Percentiles rank a stretch among this genome's conserved stretches.
These are phyloP conservation scores for Ramphastos sulfuratus DNA, from an alignment of 2,113 vertebrate species.

Conservation along the genomic window DNA sequence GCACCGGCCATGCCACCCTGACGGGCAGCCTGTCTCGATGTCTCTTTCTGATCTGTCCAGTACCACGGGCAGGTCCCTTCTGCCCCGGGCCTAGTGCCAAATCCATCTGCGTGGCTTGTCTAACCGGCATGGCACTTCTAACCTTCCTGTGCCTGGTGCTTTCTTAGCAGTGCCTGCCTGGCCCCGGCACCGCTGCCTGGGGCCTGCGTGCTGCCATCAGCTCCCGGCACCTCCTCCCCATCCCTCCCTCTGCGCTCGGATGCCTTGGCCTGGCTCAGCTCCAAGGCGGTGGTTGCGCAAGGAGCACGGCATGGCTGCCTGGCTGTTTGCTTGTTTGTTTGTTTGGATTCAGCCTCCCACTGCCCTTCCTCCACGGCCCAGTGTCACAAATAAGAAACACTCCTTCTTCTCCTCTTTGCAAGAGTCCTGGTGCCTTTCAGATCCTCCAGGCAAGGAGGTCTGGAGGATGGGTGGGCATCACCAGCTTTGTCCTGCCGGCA, in stretches of 20 bases:
- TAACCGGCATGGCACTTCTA: conserved; percentile 40
- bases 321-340: not conserved
- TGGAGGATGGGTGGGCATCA: not conserved
- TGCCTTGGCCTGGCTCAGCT: not conserved
- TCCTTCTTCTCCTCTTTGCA: not conserved
- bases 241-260: not conserved
- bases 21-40: not conserved
- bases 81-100: not conserved
- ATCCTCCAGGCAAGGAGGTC: not conserved
- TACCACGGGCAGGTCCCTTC: not conserved
- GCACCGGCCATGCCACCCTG: not conserved
- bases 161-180: not conserved
- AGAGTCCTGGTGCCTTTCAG: conserved; percentile 30
- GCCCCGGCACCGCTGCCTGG: accelerated
- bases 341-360: not conserved
- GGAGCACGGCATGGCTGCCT: accelerated
- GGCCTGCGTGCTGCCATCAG: not conserved
- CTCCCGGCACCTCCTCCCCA: not conserved
- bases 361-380: not conserved
- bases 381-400: not conserved
- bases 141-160: not conserved
- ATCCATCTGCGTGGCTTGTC: conserved; percentile 1
- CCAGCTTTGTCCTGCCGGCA: not conserved
- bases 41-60: not conserved
- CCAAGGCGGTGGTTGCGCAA: not conserved